Percentiles rank a stretch among this genome's conserved stretches.
Conservation (phyloP, 1,140 invertebrate species). For the Cotesia chilonis region DNA sequence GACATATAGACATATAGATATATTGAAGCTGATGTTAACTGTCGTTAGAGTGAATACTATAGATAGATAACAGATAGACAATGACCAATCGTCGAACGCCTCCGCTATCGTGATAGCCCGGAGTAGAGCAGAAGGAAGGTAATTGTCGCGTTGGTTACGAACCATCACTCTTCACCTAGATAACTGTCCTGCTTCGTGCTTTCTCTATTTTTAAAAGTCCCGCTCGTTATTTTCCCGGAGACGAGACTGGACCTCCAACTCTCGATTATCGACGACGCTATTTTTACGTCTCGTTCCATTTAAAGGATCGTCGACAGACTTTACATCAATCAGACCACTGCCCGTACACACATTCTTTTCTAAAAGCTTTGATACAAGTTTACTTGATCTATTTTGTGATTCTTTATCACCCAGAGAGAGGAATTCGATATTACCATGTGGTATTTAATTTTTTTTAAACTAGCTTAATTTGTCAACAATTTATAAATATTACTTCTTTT, state of each 20-base stretch:
- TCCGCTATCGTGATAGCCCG: neutral
- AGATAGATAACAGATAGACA: neutral
- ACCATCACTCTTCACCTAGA: constrained; percentile 17
- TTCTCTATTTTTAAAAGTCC: too few relatives aligned
- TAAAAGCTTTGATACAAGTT: too few relatives aligned
- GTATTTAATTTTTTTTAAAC: too few relatives aligned
- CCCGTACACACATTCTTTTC: too few relatives aligned
- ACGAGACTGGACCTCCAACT: neutral
- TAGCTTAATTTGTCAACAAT: too few relatives aligned
- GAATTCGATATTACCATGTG: too few relatives aligned
- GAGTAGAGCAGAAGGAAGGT: neutral
- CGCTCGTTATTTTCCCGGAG: constrained; percentile 24
- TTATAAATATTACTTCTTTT: too few relatives aligned
- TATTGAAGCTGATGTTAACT: neutral
- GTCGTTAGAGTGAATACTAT: constrained; percentile 2
- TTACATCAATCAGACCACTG: constrained; percentile 9
- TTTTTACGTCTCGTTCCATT: constrained; percentile 17
- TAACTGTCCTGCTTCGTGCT: constrained; percentile 8
- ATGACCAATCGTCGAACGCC: neutral
- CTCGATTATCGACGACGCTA: constrained; percentile 18
- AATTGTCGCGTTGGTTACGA: constrained; percentile 3
- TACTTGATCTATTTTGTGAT: too few relatives aligned
- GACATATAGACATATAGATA: too few relatives aligned
- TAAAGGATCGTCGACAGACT: neutral
- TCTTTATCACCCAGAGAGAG: too few relatives aligned